Percentiles rank a stretch among this genome's conserved stretches.
These are phyloP conservation scores for Iselma pallidipennis DNA, from an alignment of 2,888 invertebrate genomes.

Conservation along the genomic window DNA sequence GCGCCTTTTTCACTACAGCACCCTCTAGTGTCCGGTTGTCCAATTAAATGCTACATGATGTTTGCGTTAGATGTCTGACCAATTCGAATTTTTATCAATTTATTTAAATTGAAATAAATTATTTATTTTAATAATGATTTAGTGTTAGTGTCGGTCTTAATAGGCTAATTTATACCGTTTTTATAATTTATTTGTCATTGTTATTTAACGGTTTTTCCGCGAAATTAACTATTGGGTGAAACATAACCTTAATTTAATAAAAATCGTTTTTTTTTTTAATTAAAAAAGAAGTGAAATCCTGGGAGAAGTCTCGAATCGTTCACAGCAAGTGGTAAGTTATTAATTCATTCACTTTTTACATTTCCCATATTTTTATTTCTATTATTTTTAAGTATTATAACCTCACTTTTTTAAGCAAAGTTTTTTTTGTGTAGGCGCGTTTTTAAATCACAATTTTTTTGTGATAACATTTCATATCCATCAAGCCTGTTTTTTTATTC, in stretches of 20 bases:
- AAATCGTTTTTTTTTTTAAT: background rate
- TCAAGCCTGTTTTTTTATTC: no score
- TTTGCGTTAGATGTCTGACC: constrained; percentile 3
- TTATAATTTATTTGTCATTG: background rate
- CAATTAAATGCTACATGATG: background rate
- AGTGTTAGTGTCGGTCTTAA: background rate
- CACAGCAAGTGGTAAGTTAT: background rate
- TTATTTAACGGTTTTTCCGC: background rate
- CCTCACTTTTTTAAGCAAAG: background rate
- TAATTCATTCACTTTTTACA: background rate
- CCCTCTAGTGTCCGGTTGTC: background rate
- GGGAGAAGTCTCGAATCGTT: background rate
- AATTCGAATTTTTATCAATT: background rate
- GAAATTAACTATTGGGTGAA: background rate
- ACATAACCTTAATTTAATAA: background rate
- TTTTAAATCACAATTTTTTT: no score
- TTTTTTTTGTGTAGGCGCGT: no score
- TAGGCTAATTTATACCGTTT: background rate
- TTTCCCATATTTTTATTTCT: background rate
- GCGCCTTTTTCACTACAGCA: background rate
- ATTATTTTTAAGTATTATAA: background rate
- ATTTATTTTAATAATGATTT: background rate
- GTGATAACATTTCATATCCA: no score
- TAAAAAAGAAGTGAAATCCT: background rate
- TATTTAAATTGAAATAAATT: background rate